Evolutionary conservation across 2,888 invertebrate species (phyloP), one percentile per base, ranked within the genome.

Genomic region (Xylota sylvarum): DNA sequence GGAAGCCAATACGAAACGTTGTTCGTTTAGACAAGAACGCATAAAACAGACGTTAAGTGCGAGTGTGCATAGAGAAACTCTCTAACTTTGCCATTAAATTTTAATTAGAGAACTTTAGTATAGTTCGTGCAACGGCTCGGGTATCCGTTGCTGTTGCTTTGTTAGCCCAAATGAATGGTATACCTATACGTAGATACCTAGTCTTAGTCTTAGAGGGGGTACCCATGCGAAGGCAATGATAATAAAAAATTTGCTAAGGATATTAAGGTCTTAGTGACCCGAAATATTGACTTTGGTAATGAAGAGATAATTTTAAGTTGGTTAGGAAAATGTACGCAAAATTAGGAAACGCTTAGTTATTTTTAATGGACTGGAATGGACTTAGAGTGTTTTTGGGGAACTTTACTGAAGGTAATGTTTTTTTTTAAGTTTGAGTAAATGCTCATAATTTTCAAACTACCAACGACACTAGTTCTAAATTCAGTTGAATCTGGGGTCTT

Each of bases 21-120:
- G 12, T 12, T 56, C 56, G 12, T 46, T 70, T 19, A 56, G 70
- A 43, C 30, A 30, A 12, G 17, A 76, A 76, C 67, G 46, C 67
- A 78, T 69, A 84, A 74, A 79, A 74, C 50, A 64, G 50, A 79
- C 69, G 48, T 74, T 79, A 69, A 79, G 65, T 65, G 65, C 43
- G 43, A 80, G 50, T 80, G 62, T 74, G 65, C 80, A 77, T 77
- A 65, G 48, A 65, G 35, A 56, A 78, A 69, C 27, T 56, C 60
- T 62, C 56, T 64, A 86, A 86, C 67, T 86, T 78, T 73, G 77
- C 67, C 77, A 82, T 82, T 86, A 86, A 76, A 77, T 86, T 82
- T 86, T 86, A 86, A 86, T 86, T 86, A 82, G 67, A 73, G 69
- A 76, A 74, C 62, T 81, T 77, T 85, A 17, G 19, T 46, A 32